Percentiles rank a stretch among this genome's conserved stretches.
Conservation (phyloP, 2,797 vertebrate species). For the Valencia hispanica region DNA sequence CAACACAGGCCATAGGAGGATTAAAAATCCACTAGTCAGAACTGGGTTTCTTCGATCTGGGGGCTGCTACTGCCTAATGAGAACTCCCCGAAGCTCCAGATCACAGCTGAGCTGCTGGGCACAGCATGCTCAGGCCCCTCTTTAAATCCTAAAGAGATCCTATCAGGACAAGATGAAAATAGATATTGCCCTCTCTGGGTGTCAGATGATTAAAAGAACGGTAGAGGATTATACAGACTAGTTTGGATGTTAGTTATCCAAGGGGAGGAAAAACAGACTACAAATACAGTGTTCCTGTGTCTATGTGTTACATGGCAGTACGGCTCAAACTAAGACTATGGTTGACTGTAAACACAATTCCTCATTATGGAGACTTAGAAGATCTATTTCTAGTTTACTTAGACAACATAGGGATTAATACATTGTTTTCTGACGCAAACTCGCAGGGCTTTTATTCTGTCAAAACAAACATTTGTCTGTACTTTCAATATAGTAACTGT, state of each 20-base stretch:
- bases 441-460: conserved; percentile 73
- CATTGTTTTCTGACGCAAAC: conserved; percentile 82
- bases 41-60: conserved; percentile 94
- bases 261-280: conserved; percentile 45
- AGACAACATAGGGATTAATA: conserved; percentile 83
- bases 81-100: conserved; percentile 96
- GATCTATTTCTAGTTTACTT: conserved; percentile 84
- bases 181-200: conserved; percentile 94
- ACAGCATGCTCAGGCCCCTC: conserved; percentile 82
- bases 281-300: conserved; percentile 49
- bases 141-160: conserved; percentile 98
- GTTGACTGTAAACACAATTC: conserved; percentile 76
- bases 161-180: conserved; percentile 97
- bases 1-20: conserved; percentile 93
- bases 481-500: conserved; percentile 14
- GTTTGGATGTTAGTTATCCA: conserved; percentile 67
- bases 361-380: conserved; percentile 80
- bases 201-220: conserved; percentile 96
- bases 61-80: conserved; percentile 88
- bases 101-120: conserved; percentile 91
- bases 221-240: conserved; percentile 89
- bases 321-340: conserved; percentile 42
- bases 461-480: conserved; percentile 28
- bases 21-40: conserved; percentile 99
- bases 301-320: conserved; percentile 55